Percentiles rank a stretch among this genome's conserved stretches.
Evolutionary conservation across 1,140 invertebrate species (phyloP).

Genomic region (Phortica variegata): DNA sequence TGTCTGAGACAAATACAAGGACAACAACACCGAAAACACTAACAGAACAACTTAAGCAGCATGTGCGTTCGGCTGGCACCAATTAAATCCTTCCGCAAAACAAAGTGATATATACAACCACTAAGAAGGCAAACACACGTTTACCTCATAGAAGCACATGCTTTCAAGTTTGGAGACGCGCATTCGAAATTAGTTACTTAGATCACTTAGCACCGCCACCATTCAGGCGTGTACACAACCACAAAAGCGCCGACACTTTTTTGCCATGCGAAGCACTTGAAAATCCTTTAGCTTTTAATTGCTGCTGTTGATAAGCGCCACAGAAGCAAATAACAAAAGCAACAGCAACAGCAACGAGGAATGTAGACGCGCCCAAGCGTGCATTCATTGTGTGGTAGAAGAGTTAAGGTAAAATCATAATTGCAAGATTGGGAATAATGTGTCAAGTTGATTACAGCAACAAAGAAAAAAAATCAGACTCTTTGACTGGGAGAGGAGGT

Average conservation of each 20-base stretch:
- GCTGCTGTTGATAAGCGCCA: slow-evolving; percentile 38
- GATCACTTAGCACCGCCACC: no score
- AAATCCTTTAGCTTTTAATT: slow-evolving; percentile 38
- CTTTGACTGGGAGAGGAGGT: no score
- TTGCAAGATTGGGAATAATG: slow-evolving; percentile 54
- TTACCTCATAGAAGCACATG: slow-evolving; percentile 17
- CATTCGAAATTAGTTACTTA: slow-evolving; percentile 28
- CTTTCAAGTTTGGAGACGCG: neutral
- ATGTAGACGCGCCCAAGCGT: neutral
- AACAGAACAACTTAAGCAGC: neutral
- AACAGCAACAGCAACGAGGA: neutral
- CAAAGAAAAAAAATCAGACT: slow-evolving; percentile 11
- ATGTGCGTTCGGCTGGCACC: slow-evolving; percentile 42
- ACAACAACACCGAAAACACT: slow-evolving; percentile 41
- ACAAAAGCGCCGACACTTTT: no score
- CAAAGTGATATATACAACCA: slow-evolving; percentile 54
- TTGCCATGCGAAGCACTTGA: no score
- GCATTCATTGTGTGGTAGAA: no score
- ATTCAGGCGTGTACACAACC: no score
- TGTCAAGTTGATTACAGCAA: slow-evolving; percentile 50
- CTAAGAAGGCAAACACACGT: slow-evolving; percentile 55
- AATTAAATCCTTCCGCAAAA: slow-evolving; percentile 56
- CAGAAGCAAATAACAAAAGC: no score
- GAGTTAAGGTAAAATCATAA: slow-evolving; percentile 51
- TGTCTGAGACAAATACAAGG: neutral